Evolutionary conservation across 2,888 invertebrate species (phyloP).

Genomic region (Theristus sp.): DNA sequence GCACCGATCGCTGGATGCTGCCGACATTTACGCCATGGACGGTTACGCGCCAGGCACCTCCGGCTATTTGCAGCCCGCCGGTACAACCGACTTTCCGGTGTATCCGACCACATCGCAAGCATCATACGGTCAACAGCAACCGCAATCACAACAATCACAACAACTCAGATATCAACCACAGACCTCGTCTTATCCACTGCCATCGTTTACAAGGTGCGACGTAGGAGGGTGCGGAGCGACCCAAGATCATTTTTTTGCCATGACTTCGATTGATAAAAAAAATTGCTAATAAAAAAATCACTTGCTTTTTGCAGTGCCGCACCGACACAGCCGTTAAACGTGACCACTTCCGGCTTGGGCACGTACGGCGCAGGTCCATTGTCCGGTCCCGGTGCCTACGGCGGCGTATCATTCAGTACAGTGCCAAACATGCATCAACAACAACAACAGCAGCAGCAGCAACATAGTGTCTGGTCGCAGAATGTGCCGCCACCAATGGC

Average conservation of each 20-base stretch:
- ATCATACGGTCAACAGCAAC: not conserved
- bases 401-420: not conserved
- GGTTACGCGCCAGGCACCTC: not conserved
- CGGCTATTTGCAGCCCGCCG: not conserved
- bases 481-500: too few relatives aligned
- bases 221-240: too few relatives aligned
- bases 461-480: too few relatives aligned
- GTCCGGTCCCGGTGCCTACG: not conserved
- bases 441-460: too few relatives aligned
- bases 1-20: not conserved
- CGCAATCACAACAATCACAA: too few relatives aligned
- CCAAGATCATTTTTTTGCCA: too few relatives aligned
- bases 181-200: not conserved
- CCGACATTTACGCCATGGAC: not conserved
- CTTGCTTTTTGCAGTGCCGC: not conserved
- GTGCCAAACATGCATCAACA: too few relatives aligned
- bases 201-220: not conserved
- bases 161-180: not conserved
- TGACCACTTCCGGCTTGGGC: not conserved
- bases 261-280: too few relatives aligned
- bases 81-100: conserved; percentile 1
- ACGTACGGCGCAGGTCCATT: not conserved
- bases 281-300: too few relatives aligned
- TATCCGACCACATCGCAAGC: not conserved
- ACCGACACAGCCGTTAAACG: not conserved